These are phyloP conservation scores for Drosophila emarginata DNA, from an alignment of 2,888 invertebrate species.

Conservation along the genomic window DNA sequence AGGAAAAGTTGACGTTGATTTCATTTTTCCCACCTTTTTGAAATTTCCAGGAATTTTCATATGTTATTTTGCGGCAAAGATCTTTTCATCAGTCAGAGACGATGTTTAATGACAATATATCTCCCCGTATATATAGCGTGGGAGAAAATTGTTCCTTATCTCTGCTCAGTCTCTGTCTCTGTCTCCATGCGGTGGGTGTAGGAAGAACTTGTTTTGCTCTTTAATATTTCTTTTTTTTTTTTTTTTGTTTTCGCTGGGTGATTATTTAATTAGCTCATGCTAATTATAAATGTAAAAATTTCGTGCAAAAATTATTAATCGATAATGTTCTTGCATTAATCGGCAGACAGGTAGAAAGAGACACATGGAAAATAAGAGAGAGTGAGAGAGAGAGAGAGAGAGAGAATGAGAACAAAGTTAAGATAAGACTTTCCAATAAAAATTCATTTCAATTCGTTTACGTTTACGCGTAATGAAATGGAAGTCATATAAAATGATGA, in stretches of 20 bases:
- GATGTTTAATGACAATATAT: slow-evolving; percentile 72
- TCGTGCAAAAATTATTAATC: slow-evolving; percentile 63
- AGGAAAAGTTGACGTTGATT: slow-evolving; percentile 49
- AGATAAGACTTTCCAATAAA: slow-evolving; percentile 65
- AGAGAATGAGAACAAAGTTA: neutral
- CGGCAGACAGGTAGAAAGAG: slow-evolving; percentile 55
- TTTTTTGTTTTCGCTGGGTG: slow-evolving; percentile 23
- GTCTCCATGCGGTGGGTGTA: slow-evolving; percentile 47
- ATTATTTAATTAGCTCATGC: slow-evolving; percentile 74
- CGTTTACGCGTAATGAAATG: slow-evolving; percentile 76
- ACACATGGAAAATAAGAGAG: slow-evolving; percentile 14
- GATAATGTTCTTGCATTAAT: slow-evolving; percentile 78
- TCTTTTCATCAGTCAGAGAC: slow-evolving; percentile 54
- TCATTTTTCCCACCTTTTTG: slow-evolving; percentile 59
- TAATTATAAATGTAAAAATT: slow-evolving; percentile 51
- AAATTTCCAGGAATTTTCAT: slow-evolving; percentile 75
- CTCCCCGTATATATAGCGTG: slow-evolving; percentile 37
- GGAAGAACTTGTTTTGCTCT: slow-evolving; percentile 2
- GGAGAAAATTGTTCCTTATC: slow-evolving; percentile 32
- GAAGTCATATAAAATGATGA: slow-evolving; percentile 62
- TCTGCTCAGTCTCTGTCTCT: neutral
- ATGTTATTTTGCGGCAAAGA: slow-evolving; percentile 61
- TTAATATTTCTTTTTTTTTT: slow-evolving; percentile 39
- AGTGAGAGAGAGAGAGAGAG: neutral
- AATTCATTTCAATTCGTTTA: slow-evolving; percentile 78